phyloP scores from a whole-genome alignment of 2,888 invertebrate species.

The Microplitis manilae region DNA sequence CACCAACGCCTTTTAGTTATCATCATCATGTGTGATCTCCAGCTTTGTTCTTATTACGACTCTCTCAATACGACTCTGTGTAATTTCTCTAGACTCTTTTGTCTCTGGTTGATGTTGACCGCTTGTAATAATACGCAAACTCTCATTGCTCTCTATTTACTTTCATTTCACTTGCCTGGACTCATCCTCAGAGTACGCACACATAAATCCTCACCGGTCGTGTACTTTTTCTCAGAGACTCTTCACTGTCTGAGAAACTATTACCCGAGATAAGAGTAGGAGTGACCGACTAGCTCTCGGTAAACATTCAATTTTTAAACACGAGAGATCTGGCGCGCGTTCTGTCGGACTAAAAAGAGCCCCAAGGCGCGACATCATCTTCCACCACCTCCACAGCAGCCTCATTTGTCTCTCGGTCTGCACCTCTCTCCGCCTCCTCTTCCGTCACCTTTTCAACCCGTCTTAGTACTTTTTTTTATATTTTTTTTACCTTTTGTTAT shows the following conservation, averaged over 20 bases:
- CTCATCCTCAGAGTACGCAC: no score
- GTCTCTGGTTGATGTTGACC: no score
- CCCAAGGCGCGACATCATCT: slow-evolving; percentile 41
- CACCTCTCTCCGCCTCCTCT: slow-evolving; percentile 28
- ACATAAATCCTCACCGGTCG: no score
- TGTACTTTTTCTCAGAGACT: neutral
- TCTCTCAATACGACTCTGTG: no score
- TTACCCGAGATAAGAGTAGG: slow-evolving; percentile 14
- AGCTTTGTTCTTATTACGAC: neutral
- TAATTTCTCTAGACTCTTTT: no score
- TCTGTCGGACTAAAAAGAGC: slow-evolving; percentile 29
- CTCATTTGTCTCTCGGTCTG: slow-evolving; percentile 41
- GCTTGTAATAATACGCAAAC: no score
- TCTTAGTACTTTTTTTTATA: slow-evolving; percentile 28
- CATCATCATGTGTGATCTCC: slow-evolving; percentile 34
- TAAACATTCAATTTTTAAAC: slow-evolving; percentile 40
- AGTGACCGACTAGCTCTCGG: slow-evolving; percentile 4
- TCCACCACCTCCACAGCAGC: slow-evolving; percentile 24
- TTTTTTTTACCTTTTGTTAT: neutral
- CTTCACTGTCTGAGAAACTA: slow-evolving; percentile 20
- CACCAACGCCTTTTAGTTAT: slow-evolving; percentile 43
- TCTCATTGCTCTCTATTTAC: no score
- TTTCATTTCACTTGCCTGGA: no score
- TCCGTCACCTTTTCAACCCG: slow-evolving; percentile 28
- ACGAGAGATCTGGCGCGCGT: slow-evolving; percentile 28